These are phyloP conservation scores for Antechinus stuartii DNA, from an alignment of 2,113 vertebrate genomes.

Conservation along the genomic window DNA sequence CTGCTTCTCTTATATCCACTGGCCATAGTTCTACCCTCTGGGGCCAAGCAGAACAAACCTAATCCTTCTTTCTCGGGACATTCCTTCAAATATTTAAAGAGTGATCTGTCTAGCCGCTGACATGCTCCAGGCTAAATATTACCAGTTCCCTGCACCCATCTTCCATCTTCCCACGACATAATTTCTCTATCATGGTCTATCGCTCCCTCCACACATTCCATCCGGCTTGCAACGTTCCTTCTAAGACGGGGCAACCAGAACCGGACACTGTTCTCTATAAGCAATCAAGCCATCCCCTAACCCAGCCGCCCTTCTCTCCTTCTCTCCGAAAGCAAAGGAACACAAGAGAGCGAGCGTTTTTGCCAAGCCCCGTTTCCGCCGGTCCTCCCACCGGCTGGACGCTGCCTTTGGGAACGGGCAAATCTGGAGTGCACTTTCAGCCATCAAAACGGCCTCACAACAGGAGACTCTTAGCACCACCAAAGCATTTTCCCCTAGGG, in stretches of 20 bases:
- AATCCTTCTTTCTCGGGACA: not conserved
- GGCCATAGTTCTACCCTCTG: not conserved
- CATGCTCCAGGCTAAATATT: not conserved
- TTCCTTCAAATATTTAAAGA: not conserved
- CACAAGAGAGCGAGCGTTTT: not conserved
- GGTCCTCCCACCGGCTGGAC: not conserved
- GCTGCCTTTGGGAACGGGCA: not conserved
- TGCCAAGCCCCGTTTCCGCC: not conserved
- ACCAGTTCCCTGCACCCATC: not conserved
- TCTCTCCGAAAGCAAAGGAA: not conserved
- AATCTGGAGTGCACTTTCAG: not conserved
- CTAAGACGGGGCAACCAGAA: not conserved
- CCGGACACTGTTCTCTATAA: not conserved
- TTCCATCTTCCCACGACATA: not conserved
- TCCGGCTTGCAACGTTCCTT: not conserved
- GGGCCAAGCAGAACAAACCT: not conserved
- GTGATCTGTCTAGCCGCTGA: not conserved
- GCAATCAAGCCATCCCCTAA: not conserved
- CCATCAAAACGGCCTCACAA: not conserved
- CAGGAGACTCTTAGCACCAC: not conserved
- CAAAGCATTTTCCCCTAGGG: not conserved
- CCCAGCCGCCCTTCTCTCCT: not conserved
- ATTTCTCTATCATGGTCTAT: not conserved
- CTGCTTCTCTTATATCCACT: not conserved
- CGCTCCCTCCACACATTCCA: not conserved